Percentiles rank a stretch among this genome's conserved stretches.
These are phyloP conservation scores for Cavia aperea DNA, from an alignment of 2,113 vertebrate genomes.

Conservation along the genomic window DNA sequence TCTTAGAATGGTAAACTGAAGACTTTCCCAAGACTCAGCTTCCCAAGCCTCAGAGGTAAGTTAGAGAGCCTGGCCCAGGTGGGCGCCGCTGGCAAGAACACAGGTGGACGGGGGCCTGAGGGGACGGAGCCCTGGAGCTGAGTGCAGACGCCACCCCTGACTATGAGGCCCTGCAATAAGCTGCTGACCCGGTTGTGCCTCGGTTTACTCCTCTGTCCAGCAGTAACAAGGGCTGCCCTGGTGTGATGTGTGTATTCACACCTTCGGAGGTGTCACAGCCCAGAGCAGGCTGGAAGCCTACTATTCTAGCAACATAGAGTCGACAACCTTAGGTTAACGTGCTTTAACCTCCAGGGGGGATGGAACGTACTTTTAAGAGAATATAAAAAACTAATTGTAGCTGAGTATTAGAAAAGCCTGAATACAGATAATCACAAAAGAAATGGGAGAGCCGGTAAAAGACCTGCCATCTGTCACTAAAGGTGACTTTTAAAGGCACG, in stretches of 20 bases:
- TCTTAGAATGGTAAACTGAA: neutral
- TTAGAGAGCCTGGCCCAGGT: fast-evolving
- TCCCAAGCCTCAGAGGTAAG: no score
- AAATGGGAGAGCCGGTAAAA: neutral
- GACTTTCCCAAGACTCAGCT: neutral
- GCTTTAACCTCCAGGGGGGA: neutral
- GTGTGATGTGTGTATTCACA: fast-evolving
- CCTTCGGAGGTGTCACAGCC: neutral
- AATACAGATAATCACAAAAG: neutral
- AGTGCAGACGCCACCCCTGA: neutral
- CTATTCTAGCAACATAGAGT: neutral
- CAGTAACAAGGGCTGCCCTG: neutral
- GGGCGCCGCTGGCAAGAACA: neutral
- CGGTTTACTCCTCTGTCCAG: neutral
- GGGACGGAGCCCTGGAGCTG: neutral
- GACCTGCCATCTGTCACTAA: neutral
- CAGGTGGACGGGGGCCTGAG: fast-evolving
- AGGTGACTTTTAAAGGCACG: neutral
- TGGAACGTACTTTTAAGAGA: neutral
- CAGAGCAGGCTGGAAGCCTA: neutral
- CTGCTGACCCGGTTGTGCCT: neutral
- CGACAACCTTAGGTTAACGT: neutral
- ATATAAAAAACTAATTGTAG: neutral
- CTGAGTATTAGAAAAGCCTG: neutral
- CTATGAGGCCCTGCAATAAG: fast-evolving